Evolutionary conservation across 2,797 vertebrate species (phyloP).

Genomic region (Malacoctenus gilli): DNA sequence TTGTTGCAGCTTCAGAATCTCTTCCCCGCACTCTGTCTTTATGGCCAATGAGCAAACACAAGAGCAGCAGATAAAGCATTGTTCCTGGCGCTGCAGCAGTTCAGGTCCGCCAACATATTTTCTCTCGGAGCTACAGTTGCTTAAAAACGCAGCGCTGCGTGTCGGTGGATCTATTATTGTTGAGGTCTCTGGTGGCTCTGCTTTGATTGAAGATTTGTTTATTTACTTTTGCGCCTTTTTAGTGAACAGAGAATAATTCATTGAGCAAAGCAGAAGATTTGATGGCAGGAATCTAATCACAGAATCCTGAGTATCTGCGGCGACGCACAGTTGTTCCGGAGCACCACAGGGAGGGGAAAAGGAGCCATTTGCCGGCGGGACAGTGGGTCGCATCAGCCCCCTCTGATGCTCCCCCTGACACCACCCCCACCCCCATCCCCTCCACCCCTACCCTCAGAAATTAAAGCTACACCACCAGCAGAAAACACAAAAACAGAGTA

Average conservation of each 20-base stretch:
- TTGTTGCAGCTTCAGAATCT: constrained; percentile 1
- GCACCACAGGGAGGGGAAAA: too few relatives aligned
- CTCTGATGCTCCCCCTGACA: too few relatives aligned
- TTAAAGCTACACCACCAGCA: too few relatives aligned
- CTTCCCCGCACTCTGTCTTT: constrained; percentile 4
- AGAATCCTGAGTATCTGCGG: too few relatives aligned
- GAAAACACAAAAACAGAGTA: too few relatives aligned
- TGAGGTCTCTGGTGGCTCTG: not conserved
- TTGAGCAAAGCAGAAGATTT: not conserved
- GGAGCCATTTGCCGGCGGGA: too few relatives aligned
- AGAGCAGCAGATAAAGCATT: constrained; percentile 8
- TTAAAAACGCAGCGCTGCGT: not conserved
- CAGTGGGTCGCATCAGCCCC: too few relatives aligned
- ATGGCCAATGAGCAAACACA: too few relatives aligned
- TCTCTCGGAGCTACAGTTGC: not conserved
- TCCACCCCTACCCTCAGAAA: too few relatives aligned
- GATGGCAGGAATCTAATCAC: not conserved
- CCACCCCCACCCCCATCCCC: too few relatives aligned
- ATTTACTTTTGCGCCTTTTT: not conserved
- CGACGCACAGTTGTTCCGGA: too few relatives aligned
- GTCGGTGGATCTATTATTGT: not conserved
- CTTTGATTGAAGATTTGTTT: not conserved
- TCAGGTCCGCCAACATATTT: not conserved
- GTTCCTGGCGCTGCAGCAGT: not conserved
- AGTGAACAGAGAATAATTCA: not conserved